Evolutionary conservation across 2,113 vertebrate species (phyloP).

Genomic region (Orthochromis malagaraziensis): DNA sequence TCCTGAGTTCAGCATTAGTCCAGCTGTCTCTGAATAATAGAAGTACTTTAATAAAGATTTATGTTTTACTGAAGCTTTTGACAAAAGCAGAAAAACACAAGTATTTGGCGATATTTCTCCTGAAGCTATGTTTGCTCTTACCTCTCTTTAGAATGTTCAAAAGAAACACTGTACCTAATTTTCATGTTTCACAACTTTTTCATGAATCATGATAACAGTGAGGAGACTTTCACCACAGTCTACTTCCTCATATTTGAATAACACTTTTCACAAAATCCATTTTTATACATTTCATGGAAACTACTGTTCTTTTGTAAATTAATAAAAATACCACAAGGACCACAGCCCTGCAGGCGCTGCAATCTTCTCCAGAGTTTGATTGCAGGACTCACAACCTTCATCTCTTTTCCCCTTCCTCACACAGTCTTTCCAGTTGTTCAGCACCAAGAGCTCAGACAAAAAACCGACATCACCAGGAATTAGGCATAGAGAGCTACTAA

Average conservation of each 20-base stretch:
- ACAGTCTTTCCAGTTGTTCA: not conserved
- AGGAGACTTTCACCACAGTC: not conserved
- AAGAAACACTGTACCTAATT: not conserved
- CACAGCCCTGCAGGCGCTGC: fast-evolving
- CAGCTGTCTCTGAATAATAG: not conserved
- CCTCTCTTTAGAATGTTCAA: not conserved
- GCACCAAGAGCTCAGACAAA: fast-evolving
- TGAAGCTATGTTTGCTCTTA: not conserved
- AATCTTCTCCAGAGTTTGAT: not conserved
- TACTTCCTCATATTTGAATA: not conserved
- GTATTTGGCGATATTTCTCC: fast-evolving
- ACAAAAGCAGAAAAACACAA: not conserved
- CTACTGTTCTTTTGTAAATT: not conserved
- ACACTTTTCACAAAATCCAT: not conserved
- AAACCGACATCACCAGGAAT: fast-evolving
- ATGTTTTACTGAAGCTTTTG: not conserved
- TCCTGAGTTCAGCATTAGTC: fast-evolving
- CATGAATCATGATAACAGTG: not conserved
- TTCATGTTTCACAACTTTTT: not conserved
- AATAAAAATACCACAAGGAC: not conserved
- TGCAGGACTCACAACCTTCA: not conserved
- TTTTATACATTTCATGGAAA: fast-evolving
- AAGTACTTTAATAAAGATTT: fast-evolving
- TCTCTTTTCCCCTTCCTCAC: fast-evolving
- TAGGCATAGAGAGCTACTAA: fast-evolving